Base-by-base conservation (phyloP, 2,113 vertebrate species). In the Malurus elegans region DNA sequence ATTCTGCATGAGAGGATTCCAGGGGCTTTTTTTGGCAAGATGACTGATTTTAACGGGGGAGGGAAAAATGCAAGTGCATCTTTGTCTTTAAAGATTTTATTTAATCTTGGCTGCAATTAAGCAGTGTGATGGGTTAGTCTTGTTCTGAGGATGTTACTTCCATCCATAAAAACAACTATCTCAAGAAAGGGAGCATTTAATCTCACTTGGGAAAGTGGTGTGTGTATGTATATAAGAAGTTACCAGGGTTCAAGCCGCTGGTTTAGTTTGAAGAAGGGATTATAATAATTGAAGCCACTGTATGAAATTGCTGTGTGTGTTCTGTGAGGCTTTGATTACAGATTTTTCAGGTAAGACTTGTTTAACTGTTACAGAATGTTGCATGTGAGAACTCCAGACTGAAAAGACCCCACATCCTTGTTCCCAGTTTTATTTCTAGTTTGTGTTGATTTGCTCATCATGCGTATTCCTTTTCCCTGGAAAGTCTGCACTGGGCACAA, bases 341-440 rank as follows among this genome's bases (percentile, higher is more conserved):
- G 96, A 96, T 96, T 94, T 91, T 69, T 93, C 95, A 98, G 98
- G 98, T 98, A 98, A 98, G 98, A 96, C 18, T 67, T 95, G 60
- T 86, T 92, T 86, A 90, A 97, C 85, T 87, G 45, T 97, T 97
- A 82, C 69, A 98, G 97, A 98, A 98, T 98, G 97, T 95, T 98
- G 98, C 98, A 98, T 98, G 98, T 97, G 81, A 97, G 81, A 97
- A 71, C 84, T 95, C 58, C 79, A 91, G 93, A 96, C 76, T 95
- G 86, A 97, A 97, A 92, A 66, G 95, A 97, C 88, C 97, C 97
- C 74, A 73, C 93, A 84, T 93, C 95, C 97, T 86, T 95, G 92
- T 97, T 95, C 96, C 88, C 86, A 29, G 1, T 97, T 98, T 98
- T 96, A 97, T 97, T 98, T 98, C 96, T 90, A 88, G 97, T 97